A percentile compares a stretch with the other conserved stretches of the same genome.
phyloP scores from a whole-genome alignment of 2,888 invertebrate genomes.

The Pediacus dermestoides region DNA sequence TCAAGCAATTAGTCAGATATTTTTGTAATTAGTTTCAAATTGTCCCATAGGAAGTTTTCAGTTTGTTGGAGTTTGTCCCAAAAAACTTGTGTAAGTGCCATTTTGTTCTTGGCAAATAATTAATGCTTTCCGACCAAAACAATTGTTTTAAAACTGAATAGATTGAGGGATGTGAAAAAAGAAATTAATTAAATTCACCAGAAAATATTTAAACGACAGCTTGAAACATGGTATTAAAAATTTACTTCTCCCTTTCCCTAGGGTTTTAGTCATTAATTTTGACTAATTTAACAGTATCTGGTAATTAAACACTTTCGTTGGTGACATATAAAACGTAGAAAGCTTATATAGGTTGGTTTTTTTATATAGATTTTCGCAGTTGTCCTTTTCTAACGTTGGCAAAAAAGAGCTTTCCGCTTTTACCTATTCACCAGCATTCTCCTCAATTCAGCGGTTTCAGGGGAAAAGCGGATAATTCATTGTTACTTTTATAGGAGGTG shows the following conservation, averaged over 20 bases:
- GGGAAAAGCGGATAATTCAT: conserved; percentile 13
- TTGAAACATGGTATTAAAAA: conserved; percentile 4
- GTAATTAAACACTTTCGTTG: conserved; percentile 15
- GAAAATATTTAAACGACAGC: conserved; percentile 6
- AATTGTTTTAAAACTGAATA: too few species aligned
- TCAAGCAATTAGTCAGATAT: too few species aligned
- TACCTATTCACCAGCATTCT: conserved; percentile 11
- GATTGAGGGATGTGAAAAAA: too few species aligned
- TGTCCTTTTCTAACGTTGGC: conserved; percentile 6
- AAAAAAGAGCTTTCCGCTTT: conserved; percentile 6
- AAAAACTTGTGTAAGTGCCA: too few species aligned
- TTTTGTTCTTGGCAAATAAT: too few species aligned
- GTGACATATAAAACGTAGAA: conserved; percentile 9
- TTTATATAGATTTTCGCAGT: conserved; percentile 11
- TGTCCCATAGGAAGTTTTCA: too few species aligned
- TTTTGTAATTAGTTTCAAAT: too few species aligned
- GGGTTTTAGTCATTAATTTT: conserved; percentile 13
- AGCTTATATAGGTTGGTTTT: conserved; percentile 7
- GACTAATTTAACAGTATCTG: conserved; percentile 14
- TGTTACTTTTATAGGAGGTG: conserved; percentile 14
- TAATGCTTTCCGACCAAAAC: too few species aligned
- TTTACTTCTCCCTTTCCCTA: conserved; percentile 7
- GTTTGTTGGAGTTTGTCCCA: too few species aligned
- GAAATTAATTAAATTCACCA: conserved; percentile 6
- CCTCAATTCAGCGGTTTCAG: conserved; percentile 11